These are phyloP conservation scores for Ormia ochracea DNA, from an alignment of 2,888 invertebrate species.

Conservation along the genomic window DNA sequence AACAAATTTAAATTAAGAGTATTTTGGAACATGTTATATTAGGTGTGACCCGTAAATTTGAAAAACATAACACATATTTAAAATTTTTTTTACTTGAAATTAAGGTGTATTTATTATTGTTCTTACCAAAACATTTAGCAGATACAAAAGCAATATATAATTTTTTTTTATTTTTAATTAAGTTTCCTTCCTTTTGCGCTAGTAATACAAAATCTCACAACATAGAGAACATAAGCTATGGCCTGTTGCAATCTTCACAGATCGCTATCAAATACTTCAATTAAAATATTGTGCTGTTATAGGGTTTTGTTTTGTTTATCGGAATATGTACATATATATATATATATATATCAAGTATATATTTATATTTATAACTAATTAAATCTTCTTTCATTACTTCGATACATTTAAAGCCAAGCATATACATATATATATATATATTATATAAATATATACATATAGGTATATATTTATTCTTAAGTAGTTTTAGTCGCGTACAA, in stretches of 20 bases:
- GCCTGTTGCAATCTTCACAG: slow-evolving; percentile 1
- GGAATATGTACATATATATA: slow-evolving; percentile 25
- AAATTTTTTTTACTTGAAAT: not conserved
- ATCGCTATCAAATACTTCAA: slow-evolving; percentile 22
- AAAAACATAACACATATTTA: not conserved
- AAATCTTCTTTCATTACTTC: no score
- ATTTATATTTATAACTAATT: no score
- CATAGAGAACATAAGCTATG: not conserved
- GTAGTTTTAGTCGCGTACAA: slow-evolving; percentile 10
- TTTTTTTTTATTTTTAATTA: slow-evolving; percentile 10
- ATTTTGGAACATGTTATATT: not conserved
- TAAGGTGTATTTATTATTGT: not conserved
- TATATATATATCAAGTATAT: no score
- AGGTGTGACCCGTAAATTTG: not conserved
- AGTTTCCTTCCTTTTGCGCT: not conserved
- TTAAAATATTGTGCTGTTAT: slow-evolving; percentile 4
- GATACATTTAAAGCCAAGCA: slow-evolving; percentile 18
- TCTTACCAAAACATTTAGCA: not conserved
- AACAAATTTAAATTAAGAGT: not conserved
- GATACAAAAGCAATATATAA: slow-evolving; percentile 37
- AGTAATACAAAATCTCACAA: slow-evolving; percentile 1
- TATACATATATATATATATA: no score
- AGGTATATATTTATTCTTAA: no score
- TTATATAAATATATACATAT: no score
- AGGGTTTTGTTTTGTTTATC: slow-evolving; percentile 12